These are phyloP conservation scores for Anarsia innoxiella DNA, from an alignment of 2,888 invertebrate genomes.

Conservation along the genomic window DNA sequence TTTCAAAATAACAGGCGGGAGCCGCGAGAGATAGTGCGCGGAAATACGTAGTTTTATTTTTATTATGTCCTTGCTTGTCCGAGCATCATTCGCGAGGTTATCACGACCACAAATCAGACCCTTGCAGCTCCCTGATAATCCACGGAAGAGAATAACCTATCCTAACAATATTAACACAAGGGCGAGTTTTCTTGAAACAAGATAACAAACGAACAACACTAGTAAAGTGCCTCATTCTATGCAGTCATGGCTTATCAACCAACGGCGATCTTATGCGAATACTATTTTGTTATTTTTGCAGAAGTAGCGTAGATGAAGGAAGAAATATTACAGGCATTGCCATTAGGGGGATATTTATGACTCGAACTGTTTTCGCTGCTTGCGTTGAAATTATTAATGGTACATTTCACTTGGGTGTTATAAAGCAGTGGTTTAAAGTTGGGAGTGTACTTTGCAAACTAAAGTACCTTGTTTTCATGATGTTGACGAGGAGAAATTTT, in stretches of 20 bases:
- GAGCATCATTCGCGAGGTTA: slow-evolving; percentile 60
- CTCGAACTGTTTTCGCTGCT: slow-evolving; percentile 38
- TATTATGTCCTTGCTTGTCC: slow-evolving; percentile 53
- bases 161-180: slow-evolving; percentile 35
- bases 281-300: slow-evolving; percentile 68
- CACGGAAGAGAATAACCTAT: slow-evolving; percentile 34
- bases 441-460: slow-evolving; percentile 8
- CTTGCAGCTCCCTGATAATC: slow-evolving; percentile 44
- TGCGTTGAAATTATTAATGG: slow-evolving; percentile 58
- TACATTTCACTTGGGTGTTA: slow-evolving; percentile 30
- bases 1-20: slow-evolving; percentile 17
- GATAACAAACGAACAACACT: slow-evolving; percentile 43
- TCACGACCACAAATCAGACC: slow-evolving; percentile 61
- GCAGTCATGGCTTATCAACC: slow-evolving; percentile 53
- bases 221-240: slow-evolving; percentile 47
- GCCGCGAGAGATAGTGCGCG: slow-evolving; percentile 14
- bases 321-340: slow-evolving; percentile 54
- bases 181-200: slow-evolving; percentile 36
- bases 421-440: slow-evolving; percentile 10
- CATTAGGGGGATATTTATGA: slow-evolving; percentile 58
- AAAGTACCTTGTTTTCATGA: slow-evolving; percentile 6
- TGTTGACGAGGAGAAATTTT: slow-evolving; percentile 1
- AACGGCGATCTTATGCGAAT: slow-evolving; percentile 49
- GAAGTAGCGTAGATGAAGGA: slow-evolving; percentile 62
- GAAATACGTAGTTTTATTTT: slow-evolving; percentile 49